Evolutionary conservation across 1,140 invertebrate species (phyloP).

Genomic region (Philotrypesis tridentata): DNA sequence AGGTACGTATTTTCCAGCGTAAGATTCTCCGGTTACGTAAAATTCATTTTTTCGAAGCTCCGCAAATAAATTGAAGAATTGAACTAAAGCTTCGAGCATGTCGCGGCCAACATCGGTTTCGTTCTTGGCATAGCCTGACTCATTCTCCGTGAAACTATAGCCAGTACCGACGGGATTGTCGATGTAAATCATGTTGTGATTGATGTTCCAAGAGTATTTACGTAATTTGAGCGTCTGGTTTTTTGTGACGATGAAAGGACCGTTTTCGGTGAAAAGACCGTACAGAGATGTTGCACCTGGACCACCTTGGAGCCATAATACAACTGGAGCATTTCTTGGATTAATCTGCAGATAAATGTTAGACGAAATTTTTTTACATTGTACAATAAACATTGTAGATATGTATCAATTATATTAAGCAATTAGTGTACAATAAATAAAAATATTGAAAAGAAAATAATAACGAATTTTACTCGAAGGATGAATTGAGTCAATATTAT

Average conservation of each 20-base stretch:
- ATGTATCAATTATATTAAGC: too few relatives aligned
- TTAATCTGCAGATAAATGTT: constrained; percentile 54
- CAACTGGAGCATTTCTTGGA: constrained; percentile 78
- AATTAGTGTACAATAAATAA: too few relatives aligned
- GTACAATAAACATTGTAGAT: too few relatives aligned
- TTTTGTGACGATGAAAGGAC: constrained; percentile 80
- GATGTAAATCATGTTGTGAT: constrained; percentile 86
- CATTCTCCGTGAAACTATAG: constrained; percentile 82
- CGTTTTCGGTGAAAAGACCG: constrained; percentile 88
- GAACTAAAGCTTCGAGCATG: constrained; percentile 78
- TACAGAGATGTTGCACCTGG: constrained; percentile 87
- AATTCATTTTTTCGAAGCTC: constrained; percentile 79
- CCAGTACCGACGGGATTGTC: constrained; percentile 91
- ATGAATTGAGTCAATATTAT: too few relatives aligned
- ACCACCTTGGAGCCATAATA: constrained; percentile 90
- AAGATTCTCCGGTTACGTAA: constrained; percentile 90
- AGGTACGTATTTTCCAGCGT: constrained; percentile 89
- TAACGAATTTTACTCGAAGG: too few relatives aligned
- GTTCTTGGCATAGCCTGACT: constrained; percentile 78
- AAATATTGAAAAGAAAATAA: too few relatives aligned
- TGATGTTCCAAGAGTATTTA: constrained; percentile 83
- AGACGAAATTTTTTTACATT: not conserved
- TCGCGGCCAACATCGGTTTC: constrained; percentile 81
- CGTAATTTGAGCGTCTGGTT: constrained; percentile 76
- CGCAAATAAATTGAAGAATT: constrained; percentile 84